Conservation (phyloP, 2,888 invertebrate species). For the Scelioninae gen. 2 region DNA sequence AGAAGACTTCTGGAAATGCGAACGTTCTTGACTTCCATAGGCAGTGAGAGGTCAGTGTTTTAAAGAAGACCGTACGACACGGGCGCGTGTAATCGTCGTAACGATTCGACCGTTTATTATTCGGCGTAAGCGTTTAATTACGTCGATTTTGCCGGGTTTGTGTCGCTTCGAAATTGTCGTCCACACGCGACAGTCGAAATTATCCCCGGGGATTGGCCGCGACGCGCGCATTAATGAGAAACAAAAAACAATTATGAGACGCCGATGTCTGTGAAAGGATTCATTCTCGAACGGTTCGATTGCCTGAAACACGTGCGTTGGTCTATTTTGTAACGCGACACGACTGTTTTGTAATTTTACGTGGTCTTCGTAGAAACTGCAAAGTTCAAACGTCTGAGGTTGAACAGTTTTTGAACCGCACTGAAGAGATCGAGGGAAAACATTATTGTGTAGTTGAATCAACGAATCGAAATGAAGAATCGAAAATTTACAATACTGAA, state of each 20-base stretch:
- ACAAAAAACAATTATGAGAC: constrained; percentile 14
- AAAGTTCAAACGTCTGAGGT: too few species aligned
- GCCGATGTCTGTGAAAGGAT: constrained; percentile 10
- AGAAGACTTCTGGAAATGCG: constrained; percentile 53
- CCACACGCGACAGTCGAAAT: not conserved
- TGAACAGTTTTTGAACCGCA: too few species aligned
- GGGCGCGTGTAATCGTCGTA: constrained; percentile 23
- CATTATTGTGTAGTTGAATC: too few species aligned
- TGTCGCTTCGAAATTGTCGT: constrained; percentile 12
- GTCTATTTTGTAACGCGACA: not conserved
- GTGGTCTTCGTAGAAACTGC: too few species aligned
- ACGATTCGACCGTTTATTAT: constrained; percentile 17
- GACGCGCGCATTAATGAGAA: not conserved
- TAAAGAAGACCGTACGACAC: constrained; percentile 53
- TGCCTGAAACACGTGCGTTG: constrained; percentile 12
- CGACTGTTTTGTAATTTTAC: too few species aligned
- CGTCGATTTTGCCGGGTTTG: not conserved
- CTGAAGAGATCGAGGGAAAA: too few species aligned
- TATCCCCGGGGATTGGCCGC: constrained; percentile 1
- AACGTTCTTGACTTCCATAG: constrained; percentile 48
- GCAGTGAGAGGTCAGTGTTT: constrained; percentile 53
- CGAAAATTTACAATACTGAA: too few species aligned
- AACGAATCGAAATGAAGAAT: too few species aligned
- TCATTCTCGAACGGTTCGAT: constrained; percentile 6
- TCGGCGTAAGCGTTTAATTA: constrained; percentile 14